Evolutionary conservation across 2,797 vertebrate genomes (phyloP).

Genomic region (Darevskia mixta): DNA sequence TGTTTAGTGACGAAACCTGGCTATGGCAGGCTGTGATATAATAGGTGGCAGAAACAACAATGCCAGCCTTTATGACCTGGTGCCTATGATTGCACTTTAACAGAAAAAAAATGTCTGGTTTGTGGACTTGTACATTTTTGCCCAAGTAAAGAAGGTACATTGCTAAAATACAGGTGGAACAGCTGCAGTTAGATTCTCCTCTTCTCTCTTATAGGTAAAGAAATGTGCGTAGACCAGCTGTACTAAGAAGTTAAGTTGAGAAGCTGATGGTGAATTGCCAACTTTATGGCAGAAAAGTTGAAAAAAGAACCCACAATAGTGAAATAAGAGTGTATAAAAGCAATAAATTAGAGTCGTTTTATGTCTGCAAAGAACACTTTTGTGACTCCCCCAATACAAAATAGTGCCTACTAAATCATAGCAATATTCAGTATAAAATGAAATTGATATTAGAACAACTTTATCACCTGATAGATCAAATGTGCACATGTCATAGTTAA

Average conservation of each 20-base stretch:
- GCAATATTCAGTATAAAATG: constrained; percentile 67
- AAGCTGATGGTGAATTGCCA: constrained; percentile 45
- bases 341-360: constrained; percentile 36
- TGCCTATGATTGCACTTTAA: not conserved
- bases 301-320: not conserved
- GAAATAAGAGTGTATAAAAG: not conserved
- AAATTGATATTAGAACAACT: constrained; percentile 53
- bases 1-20: not conserved
- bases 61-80: too few species aligned
- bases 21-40: not conserved
- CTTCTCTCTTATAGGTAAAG: not conserved
- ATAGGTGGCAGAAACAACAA: not conserved
- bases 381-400: constrained; percentile 38
- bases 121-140: not conserved
- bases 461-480: constrained; percentile 64
- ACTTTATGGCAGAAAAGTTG: constrained; percentile 19
- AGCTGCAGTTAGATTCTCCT: not conserved
- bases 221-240: not conserved
- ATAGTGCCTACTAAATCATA: constrained; percentile 46
- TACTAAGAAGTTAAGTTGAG: constrained; percentile 22
- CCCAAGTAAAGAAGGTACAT: not conserved
- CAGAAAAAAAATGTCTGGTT: not conserved
- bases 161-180: not conserved
- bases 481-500: constrained; percentile 59
- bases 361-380: constrained; percentile 41